phyloP scores from a whole-genome alignment of 2,113 vertebrate species.

The Ibidorhyncha struthersii region DNA sequence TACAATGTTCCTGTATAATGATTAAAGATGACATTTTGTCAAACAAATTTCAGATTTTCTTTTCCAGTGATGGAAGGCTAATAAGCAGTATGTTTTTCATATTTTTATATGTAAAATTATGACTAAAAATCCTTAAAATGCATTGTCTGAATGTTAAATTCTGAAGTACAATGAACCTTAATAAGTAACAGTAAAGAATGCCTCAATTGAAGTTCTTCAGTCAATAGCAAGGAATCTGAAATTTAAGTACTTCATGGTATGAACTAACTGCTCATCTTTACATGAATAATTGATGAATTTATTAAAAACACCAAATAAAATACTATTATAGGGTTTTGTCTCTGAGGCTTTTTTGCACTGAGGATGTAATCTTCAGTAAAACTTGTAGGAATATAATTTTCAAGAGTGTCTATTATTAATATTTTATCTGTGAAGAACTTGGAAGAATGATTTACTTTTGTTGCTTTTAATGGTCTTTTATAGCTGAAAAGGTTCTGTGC shows the following conservation, averaged over 20 bases:
- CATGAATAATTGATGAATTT: not conserved
- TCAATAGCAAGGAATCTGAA: not conserved
- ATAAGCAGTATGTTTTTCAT: not conserved
- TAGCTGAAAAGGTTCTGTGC: constrained; percentile 31
- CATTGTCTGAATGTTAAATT: not conserved
- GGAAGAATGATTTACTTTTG: constrained; percentile 57
- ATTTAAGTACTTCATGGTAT: not conserved
- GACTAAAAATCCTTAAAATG: not conserved
- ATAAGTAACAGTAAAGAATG: not conserved
- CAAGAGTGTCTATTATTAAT: constrained; percentile 47
- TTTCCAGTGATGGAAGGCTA: not conserved
- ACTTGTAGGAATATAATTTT: constrained; percentile 32
- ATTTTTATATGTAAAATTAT: not conserved
- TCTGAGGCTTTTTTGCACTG: not conserved
- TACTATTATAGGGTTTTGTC: not conserved
- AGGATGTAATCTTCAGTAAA: constrained; percentile 3
- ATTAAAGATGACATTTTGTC: not conserved
- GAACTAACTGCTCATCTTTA: not conserved
- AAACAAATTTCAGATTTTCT: not conserved
- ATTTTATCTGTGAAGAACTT: constrained; percentile 31
- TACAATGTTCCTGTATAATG: not conserved
- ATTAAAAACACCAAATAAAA: constrained; percentile 12
- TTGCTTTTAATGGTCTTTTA: constrained; percentile 47
- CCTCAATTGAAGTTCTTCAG: not conserved
- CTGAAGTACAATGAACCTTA: not conserved